These are phyloP conservation scores for Nasalis larvatus DNA, from an alignment of 2,113 vertebrate genomes.

Conservation along the genomic window DNA sequence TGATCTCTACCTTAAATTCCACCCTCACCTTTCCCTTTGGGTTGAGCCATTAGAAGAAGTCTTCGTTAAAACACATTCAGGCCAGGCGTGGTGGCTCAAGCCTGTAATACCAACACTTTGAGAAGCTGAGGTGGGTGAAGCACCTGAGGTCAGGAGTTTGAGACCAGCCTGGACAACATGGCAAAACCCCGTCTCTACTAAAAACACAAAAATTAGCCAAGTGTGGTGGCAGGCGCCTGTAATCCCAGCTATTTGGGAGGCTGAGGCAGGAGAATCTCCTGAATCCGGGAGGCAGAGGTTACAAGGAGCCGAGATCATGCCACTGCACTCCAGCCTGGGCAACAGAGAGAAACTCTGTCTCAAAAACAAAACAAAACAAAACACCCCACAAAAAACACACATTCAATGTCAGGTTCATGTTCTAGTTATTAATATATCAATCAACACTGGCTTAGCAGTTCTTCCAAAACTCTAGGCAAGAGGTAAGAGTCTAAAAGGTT, in stretches of 20 bases:
- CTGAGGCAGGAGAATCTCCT: no score
- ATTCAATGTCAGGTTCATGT: background rate
- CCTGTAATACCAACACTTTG: background rate
- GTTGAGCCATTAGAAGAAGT: background rate
- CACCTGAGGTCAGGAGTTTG: background rate
- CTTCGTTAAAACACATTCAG: background rate
- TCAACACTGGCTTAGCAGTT: background rate
- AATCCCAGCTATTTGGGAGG: no score
- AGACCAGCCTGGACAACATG: background rate
- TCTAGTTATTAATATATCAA: background rate
- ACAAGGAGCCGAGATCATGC: no score
- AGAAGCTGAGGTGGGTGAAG: background rate
- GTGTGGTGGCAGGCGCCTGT: background rate
- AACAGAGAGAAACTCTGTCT: no score
- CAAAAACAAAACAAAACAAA: no score
- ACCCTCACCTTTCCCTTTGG: background rate
- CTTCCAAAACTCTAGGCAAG: background rate
- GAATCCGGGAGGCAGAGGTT: no score
- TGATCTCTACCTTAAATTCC: background rate
- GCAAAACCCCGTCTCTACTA: background rate
- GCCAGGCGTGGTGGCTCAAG: background rate
- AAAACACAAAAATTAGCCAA: background rate
- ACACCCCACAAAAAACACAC: no score
- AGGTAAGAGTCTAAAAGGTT: background rate
- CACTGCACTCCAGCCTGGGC: no score